Evolutionary conservation across 2,797 vertebrate genomes (phyloP), one percentile per base, ranked within the genome.

Genomic region (Apogon talboti): DNA sequence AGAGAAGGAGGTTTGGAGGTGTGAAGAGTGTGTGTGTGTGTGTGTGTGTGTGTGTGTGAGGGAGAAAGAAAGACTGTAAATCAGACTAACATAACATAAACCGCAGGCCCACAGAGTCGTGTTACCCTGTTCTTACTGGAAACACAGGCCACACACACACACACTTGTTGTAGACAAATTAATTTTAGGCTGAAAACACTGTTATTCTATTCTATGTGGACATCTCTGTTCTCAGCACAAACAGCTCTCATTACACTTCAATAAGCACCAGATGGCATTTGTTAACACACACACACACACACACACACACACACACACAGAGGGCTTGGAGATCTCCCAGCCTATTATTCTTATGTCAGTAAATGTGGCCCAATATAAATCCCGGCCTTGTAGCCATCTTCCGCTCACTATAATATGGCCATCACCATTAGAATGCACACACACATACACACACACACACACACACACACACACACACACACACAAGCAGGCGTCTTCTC

Each of bases 401-500:
- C 74, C 81, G 71, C 65, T 79, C 78, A 73, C 83, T 76, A 65
- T 86, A 86, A 90, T 82, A 86, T 49, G 74, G 79, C 83, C 79
- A 82, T 89, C 72, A 76, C 78, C 78, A 85, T 87, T 86, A 81
- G 44, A 79, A 83, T 74, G 45, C 71, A 45, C 60, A 28, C 69
- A 66, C 57, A 67, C 41, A 60, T 48, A 47, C 46, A 57, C 52
- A 62, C 52, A 68, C 48, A 61, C 62, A 77, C 76, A 74, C 16
- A 68, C 60, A 28, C 69, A 66, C 57, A 67, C 41, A 60, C 51
- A 47, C 46, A 57, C 52, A 62, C 52, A 68, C 48, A 61, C 62
- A 77, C 76, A 74, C 16, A 68, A 19, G 11, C 46, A 74, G 45
- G 82, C 56, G 61, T 91, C 88, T 91, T 92, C 91, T 93, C 93